phyloP scores from a whole-genome alignment of 2,113 vertebrate genomes.

The Arenaria interpres region DNA sequence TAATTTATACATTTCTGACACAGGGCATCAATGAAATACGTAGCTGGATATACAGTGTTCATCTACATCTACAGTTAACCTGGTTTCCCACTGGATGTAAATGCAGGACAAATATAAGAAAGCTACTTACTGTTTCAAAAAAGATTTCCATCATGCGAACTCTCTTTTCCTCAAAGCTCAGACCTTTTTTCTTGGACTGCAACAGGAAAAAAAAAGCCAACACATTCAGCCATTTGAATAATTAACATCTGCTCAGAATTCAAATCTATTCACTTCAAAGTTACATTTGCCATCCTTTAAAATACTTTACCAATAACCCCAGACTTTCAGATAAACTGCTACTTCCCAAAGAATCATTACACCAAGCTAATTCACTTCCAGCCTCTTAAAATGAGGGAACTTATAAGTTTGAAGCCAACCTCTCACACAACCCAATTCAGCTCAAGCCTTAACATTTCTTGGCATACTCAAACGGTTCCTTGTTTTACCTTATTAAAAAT shows the following conservation, averaged over 20 bases:
- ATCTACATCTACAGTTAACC: neutral
- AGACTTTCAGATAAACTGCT: neutral
- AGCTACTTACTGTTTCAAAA: slow-evolving; percentile 89
- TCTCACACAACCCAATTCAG: neutral
- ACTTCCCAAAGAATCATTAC: neutral
- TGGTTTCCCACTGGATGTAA: neutral
- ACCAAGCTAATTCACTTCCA: neutral
- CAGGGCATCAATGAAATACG: neutral
- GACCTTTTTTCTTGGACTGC: slow-evolving; percentile 95
- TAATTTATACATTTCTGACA: neutral
- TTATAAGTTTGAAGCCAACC: neutral
- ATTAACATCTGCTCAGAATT: neutral
- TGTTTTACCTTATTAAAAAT: neutral
- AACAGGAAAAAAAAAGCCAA: neutral
- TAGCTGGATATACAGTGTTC: neutral
- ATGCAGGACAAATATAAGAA: neutral
- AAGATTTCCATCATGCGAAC: slow-evolving; percentile 98
- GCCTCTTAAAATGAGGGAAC: neutral
- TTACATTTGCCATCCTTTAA: neutral
- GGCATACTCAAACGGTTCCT: neutral
- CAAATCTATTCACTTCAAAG: neutral
- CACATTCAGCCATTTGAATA: neutral
- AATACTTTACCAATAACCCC: neutral
- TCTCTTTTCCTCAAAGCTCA: slow-evolving; percentile 95
- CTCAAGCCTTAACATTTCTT: neutral